Base-by-base conservation (phyloP, 2,888 invertebrate species). In the Labia minor region DNA sequence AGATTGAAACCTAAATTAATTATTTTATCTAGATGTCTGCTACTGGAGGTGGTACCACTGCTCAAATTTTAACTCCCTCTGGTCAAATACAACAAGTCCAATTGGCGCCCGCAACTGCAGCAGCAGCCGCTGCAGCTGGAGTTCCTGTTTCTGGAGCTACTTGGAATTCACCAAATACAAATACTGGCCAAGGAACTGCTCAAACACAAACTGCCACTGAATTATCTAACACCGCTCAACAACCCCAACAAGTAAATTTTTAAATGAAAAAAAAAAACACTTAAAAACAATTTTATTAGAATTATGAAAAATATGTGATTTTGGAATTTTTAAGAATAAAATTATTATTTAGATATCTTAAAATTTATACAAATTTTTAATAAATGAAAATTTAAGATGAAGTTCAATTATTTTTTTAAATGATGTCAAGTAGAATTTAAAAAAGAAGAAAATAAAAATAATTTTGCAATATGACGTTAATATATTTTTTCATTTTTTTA, bases 31-130 rank as follows among this genome's bases (percentile, higher is more conserved):
- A 49, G 49, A 49, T 49, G 49, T 49, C 49, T n/a, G 16, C 49
- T 49, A 14, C 8, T 49, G 49, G 49, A 49, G 49, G 49, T 14
- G 16, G 49, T 3, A 49, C 49, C 2, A 49, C 49, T 49, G 90
- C 92, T 0, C 92, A 90, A 75, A 88, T 92, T 33, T 83, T 93
- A n/a, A 91, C 92, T 2, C 92, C 92, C 0, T 88, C 86, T 65
- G 93, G 93, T 0, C 93, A 92, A 75, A 87, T 93, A 67, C 94
- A 94, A 72, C 92, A 93, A 75, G 89, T 95, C 37, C 93, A 94
- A 77, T 85, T 93, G 69, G 85, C 89, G 0, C 87, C 86, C 1
- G 77, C 88, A 14, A 80, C 82, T 62, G 72, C 73, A 68, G 72
- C 74, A 70, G 70, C 74, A 70, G 68, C 74, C 69, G 72, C 72